Evolutionary conservation across 1,140 invertebrate species (phyloP), one percentile per base, ranked within the genome.

Genomic region (Diachasma alloeum): DNA sequence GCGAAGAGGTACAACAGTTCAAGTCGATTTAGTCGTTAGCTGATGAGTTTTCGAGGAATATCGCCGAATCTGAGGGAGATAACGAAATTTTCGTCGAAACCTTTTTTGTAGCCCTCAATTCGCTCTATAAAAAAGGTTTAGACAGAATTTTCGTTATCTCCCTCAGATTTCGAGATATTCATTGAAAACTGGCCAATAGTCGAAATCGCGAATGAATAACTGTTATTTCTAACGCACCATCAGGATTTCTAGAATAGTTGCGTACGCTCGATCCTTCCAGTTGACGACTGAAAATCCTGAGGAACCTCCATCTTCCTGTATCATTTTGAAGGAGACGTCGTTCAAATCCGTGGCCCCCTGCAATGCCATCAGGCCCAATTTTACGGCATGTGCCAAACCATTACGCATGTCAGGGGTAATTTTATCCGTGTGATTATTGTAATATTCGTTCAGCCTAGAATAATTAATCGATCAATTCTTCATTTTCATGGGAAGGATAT

Each of bases 211-310:
- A n/a, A n/a, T n/a, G n/a, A n/a, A n/a, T n/a, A n/a, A n/a, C n/a
- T n/a, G n/a, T n/a, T n/a, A n/a, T n/a, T 76, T 56, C 66, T 78
- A 11, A 48, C 70, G 80, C 90, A 92, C 92, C 88, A 91, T 90
- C 72, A 94, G 85, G 31, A 93, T 70, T 78, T 91, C 86, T 11
- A 94, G 87, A 74, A 94, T 83, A 31, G 85, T 91, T 74, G 84
- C 89, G 81, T 91, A 94, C 24, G 93, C 93, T 77, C 88, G 89
- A 17, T 88, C 83, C 77, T 92, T 93, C 93, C 93, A 94, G 81
- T 92, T 91, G 3, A 92, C 85, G 10, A 91, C 71, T 22, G 81
- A 74, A 85, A 94, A 89, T 1, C 93, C 93, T 66, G 91, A 89
- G 81, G 92, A 93, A 1, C 89, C 85, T 88, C 89, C 86, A 84